Percentiles rank a stretch among this genome's conserved stretches.
Conservation (phyloP, 2,113 vertebrate species). For the Oncorhynchus nerka region DNA sequence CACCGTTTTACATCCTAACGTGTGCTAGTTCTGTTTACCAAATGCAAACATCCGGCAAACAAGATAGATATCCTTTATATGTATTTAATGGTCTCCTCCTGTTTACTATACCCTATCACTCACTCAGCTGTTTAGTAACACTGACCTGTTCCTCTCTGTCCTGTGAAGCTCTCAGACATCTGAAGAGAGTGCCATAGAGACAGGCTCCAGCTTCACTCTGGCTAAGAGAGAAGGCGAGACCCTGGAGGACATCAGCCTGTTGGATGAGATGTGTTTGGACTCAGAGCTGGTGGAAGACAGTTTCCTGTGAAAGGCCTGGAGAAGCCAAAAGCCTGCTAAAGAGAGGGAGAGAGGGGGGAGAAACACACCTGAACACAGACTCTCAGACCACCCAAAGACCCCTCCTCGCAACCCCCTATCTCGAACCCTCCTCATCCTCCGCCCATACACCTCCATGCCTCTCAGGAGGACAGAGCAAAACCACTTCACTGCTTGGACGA, state of each 20-base stretch:
- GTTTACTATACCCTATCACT: not conserved
- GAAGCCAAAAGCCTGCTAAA: not conserved
- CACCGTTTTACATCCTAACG: not conserved
- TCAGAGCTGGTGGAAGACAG: slow-evolving; percentile 97
- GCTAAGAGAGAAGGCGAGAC: slow-evolving; percentile 94
- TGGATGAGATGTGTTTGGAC: slow-evolving; percentile 96
- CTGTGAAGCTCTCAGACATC: slow-evolving; percentile 90
- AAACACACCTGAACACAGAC: slow-evolving; percentile 22
- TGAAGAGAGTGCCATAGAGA: slow-evolving; percentile 98
- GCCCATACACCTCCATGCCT: not conserved
- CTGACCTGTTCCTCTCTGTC: not conserved
- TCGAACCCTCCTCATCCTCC: slow-evolving; percentile 16
- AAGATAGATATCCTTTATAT: too few species aligned
- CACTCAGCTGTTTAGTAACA: not conserved
- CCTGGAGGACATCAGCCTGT: slow-evolving; percentile 93
- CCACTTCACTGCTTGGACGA: slow-evolving; percentile 53
- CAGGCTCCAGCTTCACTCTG: slow-evolving; percentile 93
- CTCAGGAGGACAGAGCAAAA: slow-evolving; percentile 48
- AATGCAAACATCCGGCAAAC: too few species aligned
- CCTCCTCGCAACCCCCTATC: slow-evolving; percentile 6
- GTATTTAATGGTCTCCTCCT: too few species aligned
- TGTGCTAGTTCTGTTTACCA: not conserved
- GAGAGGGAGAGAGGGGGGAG: not conserved
- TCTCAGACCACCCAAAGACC: slow-evolving; percentile 3
- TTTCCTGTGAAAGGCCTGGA: slow-evolving; percentile 81